Evolutionary conservation across 2,888 invertebrate species (phyloP).

Genomic region (Parnassius glacialis): DNA sequence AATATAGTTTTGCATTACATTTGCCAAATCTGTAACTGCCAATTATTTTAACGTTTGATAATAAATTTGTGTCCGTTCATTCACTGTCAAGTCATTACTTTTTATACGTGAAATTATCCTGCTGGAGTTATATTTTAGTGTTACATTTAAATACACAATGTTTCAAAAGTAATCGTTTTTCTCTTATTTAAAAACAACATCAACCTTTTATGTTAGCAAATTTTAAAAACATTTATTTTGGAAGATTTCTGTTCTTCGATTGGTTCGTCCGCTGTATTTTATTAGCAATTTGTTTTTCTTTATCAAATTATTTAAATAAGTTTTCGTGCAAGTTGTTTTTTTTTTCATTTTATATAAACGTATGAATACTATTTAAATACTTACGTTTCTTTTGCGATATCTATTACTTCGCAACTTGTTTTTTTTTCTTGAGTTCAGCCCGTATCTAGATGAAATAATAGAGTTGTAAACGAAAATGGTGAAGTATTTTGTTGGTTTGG

Average conservation of each 20-base stretch:
- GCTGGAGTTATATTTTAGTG: constrained; percentile 70
- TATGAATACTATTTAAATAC: neutral
- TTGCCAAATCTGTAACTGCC: constrained; percentile 70
- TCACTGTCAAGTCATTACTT: constrained; percentile 49
- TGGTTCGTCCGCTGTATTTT: constrained; percentile 40
- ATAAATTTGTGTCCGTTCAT: constrained; percentile 41
- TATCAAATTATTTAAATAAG: constrained; percentile 37
- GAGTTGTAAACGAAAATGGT: constrained; percentile 38
- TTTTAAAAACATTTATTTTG: constrained; percentile 75
- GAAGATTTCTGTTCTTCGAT: constrained; percentile 66
- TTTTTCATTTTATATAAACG: constrained; percentile 31
- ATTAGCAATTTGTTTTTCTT: constrained; percentile 35
- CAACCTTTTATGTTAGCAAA: constrained; percentile 51
- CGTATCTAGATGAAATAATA: constrained; percentile 46
- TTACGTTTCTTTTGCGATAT: neutral
- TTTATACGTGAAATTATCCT: constrained; percentile 53
- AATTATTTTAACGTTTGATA: constrained; percentile 46
- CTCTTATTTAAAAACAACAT: constrained; percentile 30
- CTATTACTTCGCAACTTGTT: constrained; percentile 12
- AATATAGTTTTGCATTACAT: constrained; percentile 30
- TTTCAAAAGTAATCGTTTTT: constrained; percentile 55
- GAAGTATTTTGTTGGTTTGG: constrained; percentile 73
- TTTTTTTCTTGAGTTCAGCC: constrained; percentile 26
- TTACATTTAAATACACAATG: constrained; percentile 72
- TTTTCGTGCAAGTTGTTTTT: constrained; percentile 73